Base-by-base conservation (phyloP, 30 jellyfish, hydroid and myxozoan species). In the Sanderia malayensis region DNA sequence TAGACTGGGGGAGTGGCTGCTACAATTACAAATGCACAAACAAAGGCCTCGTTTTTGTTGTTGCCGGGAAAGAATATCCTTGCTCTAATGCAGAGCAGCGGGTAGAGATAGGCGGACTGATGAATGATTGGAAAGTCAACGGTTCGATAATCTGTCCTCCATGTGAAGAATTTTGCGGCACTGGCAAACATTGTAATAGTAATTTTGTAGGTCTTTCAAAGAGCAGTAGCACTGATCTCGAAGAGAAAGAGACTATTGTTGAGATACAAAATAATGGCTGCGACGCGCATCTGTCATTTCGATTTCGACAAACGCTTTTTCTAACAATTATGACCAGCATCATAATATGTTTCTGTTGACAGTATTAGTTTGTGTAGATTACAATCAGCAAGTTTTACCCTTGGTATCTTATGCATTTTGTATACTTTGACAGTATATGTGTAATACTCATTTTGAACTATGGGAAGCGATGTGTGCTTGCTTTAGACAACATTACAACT, bases 1-100 rank as follows among this genome's bases (percentile, higher is more conserved):
- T 88, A 13, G 97, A 88, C 58, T 88, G 97, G 97, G 97, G 97
- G 19, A 80, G 95, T 58, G 97, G 97, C 0, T 88, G 97, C 49
- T 88, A 88, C 58, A 37, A 65, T 3, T 82, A 65, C 44, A 87
- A 81, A 44, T 88, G 97, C 68, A 47, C 86, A 0, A 58, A 44
- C 49, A 76, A 73, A 9, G 97, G 97, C 30, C 77, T 88, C 22
- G 45, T 74, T 11, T 26, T 88, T 26, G 31, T 55, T 23, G 75
- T 88, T 4, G 84, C 70, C 0, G 87, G 84, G 0, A 81, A 76
- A 70, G 75, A 69, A 23, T 82, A 80, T 55, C 76, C 7, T 18
- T 88, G 97, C 53, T 46, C 64, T 17, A 64, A 68, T 4, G 73
- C 61, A 27, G 78, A 83, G 18, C 57, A 88, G 41, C 74, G 81